Conservation (phyloP, 2,113 vertebrate species). For the Irena cyanogastra region DNA sequence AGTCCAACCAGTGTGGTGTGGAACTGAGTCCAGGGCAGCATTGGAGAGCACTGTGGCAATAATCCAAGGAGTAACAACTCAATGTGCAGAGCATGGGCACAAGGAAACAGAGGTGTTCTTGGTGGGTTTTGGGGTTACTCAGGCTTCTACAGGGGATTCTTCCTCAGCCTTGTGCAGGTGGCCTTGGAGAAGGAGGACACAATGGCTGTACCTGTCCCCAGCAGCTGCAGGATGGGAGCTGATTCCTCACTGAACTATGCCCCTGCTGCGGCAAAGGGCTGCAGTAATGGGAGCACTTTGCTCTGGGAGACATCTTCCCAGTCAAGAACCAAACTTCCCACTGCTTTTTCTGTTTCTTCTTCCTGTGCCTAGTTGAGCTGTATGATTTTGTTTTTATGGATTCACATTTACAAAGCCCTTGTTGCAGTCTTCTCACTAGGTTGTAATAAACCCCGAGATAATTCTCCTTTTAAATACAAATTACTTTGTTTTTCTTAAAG, state of each 20-base stretch:
- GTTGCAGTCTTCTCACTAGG: not conserved
- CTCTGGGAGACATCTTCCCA: not conserved
- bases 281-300: not conserved
- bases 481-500: not conserved
- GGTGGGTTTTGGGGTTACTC: not conserved
- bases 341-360: not conserved
- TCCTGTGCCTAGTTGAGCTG: not conserved
- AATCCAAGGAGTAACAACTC: not conserved
- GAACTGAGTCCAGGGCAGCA: not conserved
- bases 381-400: not conserved
- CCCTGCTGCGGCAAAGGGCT: not conserved
- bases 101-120: not conserved
- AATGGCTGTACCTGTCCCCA: not conserved
- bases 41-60: not conserved
- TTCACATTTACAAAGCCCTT: not conserved
- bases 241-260: not conserved
- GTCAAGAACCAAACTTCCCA: not conserved
- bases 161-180: not conserved
- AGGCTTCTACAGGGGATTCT: not conserved
- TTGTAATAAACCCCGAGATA: not conserved
- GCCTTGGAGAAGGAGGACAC: not conserved
- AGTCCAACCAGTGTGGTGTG: fast-evolving
- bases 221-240: not conserved
- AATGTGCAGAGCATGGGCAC: not conserved
- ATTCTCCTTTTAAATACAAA: not conserved